A percentile compares a stretch with the other conserved stretches of the same genome.
phyloP scores from a whole-genome alignment of 2,113 vertebrate species.

The Copsychus sechellarum region DNA sequence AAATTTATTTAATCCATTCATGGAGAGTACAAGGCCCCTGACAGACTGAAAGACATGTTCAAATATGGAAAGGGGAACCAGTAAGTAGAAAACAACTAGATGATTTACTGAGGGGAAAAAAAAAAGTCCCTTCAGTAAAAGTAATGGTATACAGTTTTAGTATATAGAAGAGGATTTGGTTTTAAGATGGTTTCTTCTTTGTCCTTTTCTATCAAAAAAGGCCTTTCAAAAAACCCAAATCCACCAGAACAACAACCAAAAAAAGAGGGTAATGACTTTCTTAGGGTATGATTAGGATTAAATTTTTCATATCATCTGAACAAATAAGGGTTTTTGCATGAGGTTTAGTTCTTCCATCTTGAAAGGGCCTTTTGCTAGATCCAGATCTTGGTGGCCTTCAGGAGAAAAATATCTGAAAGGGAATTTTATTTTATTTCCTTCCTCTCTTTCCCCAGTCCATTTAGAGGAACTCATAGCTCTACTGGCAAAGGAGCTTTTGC shows the following conservation, averaged over 20 bases:
- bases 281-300: not conserved
- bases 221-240: not conserved
- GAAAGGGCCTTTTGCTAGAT: not conserved
- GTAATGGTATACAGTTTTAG: not conserved
- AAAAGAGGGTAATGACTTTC: not conserved
- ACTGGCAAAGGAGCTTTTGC: not conserved
- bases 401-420: not conserved
- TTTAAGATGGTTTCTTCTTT: not conserved
- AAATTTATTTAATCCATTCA: not conserved
- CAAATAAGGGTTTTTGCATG: not conserved
- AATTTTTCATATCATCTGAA: not conserved
- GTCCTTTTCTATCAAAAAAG: not conserved
- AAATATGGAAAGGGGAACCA: not conserved
- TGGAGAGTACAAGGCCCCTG: not conserved
- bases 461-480: not conserved
- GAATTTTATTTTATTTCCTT: not conserved
- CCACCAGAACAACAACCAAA: not conserved
- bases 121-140: not conserved
- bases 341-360: not conserved
- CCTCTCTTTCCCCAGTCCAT: not conserved
- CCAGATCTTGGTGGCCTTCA: not conserved
- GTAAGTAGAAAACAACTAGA: not conserved
- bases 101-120: accelerated
- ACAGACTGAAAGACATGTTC: not conserved
- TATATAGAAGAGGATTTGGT: not conserved